These are phyloP conservation scores for Micrasema longulum DNA, from an alignment of 1,140 invertebrate genomes.

Conservation along the genomic window DNA sequence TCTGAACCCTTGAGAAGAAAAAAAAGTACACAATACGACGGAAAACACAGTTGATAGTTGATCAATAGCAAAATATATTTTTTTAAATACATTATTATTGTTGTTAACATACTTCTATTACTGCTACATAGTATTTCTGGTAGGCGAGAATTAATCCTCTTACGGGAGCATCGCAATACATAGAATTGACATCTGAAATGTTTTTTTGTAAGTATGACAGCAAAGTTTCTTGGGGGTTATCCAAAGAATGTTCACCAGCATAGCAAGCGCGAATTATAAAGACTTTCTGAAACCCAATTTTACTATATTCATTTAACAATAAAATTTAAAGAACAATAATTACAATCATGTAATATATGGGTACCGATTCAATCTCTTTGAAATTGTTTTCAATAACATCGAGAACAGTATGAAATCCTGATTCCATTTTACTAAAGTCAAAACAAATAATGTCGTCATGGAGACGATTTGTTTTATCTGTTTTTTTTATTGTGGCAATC, in stretches of 20 bases:
- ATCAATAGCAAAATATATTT: constrained; percentile 34
- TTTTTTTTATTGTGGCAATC: too few species aligned
- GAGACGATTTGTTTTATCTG: constrained; percentile 5
- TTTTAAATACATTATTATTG: neutral
- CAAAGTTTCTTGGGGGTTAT: constrained; percentile 57
- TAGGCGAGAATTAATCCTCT: constrained; percentile 63
- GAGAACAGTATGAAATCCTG: constrained; percentile 54
- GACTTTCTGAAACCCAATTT: constrained; percentile 60
- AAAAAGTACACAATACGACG: neutral
- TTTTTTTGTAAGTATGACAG: constrained; percentile 57
- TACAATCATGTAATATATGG: constrained; percentile 32
- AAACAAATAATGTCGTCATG: constrained; percentile 28
- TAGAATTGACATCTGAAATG: constrained; percentile 59
- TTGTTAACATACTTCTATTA: constrained; percentile 60
- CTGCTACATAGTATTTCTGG: constrained; percentile 63
- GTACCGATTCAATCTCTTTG: constrained; percentile 58
- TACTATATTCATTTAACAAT: constrained; percentile 7
- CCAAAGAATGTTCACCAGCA: constrained; percentile 60
- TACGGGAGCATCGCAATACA: constrained; percentile 61
- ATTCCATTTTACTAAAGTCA: constrained; percentile 37
- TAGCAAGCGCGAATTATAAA: constrained; percentile 63
- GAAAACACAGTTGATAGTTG: too few species aligned
- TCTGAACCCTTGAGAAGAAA: constrained; percentile 60
- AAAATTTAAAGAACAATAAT: constrained; percentile 10
- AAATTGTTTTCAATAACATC: constrained; percentile 64